Conservation (phyloP, 2,113 vertebrate genomes). For the Naja naja region DNA sequence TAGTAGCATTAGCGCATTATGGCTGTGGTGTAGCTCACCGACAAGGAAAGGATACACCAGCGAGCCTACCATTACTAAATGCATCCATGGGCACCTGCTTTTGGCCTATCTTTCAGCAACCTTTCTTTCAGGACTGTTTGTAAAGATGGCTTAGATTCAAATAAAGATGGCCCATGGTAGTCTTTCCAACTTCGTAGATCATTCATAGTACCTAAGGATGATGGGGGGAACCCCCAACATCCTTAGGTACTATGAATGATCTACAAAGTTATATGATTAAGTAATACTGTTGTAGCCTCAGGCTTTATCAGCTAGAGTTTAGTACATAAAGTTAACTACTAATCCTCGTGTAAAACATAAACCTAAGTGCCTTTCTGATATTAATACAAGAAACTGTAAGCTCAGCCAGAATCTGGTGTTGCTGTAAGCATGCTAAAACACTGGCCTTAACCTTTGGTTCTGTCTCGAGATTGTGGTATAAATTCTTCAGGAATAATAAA, state of each 20-base stretch:
- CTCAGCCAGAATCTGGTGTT: neutral
- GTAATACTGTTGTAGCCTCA: neutral
- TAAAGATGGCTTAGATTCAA: neutral
- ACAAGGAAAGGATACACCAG: neutral
- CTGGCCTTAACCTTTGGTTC: neutral
- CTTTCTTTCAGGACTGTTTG: neutral
- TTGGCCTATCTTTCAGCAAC: neutral
- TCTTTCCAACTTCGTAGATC: neutral
- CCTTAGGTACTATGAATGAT: neutral
- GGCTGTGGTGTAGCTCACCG: neutral
- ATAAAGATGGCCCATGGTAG: neutral
- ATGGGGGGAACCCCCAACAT: too few species aligned
- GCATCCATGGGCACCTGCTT: neutral
- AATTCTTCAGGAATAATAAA: neutral
- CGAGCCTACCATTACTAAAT: neutral
- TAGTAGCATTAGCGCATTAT: neutral
- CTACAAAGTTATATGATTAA: neutral
- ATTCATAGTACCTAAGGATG: neutral
- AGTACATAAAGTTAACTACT: neutral
- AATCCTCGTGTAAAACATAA: neutral
- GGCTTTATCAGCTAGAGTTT: neutral
- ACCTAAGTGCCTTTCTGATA: neutral
- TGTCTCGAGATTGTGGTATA: neutral
- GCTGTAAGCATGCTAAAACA: neutral
- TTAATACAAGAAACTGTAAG: neutral